phyloP scores from a whole-genome alignment of 2,797 vertebrate genomes.

The Scleropages formosus region DNA sequence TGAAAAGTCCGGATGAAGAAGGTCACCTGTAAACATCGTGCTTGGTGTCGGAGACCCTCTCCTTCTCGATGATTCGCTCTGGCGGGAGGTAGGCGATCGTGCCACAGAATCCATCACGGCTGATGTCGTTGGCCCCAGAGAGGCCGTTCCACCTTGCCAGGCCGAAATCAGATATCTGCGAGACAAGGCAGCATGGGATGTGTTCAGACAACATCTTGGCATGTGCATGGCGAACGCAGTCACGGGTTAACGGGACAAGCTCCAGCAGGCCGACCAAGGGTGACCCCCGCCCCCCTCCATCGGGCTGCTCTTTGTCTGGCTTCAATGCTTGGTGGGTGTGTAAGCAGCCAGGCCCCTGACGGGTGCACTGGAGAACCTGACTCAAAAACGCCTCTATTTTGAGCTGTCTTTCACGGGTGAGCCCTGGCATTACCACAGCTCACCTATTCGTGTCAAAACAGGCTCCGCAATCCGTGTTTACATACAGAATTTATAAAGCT shows the following conservation, averaged over 20 bases:
- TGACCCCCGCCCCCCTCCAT: conserved; percentile 25
- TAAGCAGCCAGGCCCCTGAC: conserved; percentile 8
- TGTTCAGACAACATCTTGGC: conserved; percentile 20
- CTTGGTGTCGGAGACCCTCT: conserved; percentile 89
- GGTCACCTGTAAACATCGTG: conserved; percentile 93
- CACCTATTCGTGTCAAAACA: conserved; percentile 64
- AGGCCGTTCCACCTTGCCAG: conserved; percentile 93
- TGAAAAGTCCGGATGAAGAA: not conserved
- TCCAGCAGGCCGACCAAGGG: conserved; percentile 43
- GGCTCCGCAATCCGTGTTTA: conserved; percentile 67
- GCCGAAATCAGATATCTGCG: conserved; percentile 94
- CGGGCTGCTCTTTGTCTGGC: conserved; percentile 8
- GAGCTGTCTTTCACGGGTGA: conserved; percentile 35
- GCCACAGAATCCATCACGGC: conserved; percentile 93
- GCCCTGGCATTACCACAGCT: conserved; percentile 51
- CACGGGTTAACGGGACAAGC: conserved; percentile 49
- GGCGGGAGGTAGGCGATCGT: conserved; percentile 96
- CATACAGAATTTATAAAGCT: conserved; percentile 61
- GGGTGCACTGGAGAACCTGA: conserved; percentile 21
- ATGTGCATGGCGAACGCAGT: conserved; percentile 31
- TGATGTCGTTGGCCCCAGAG: conserved; percentile 88
- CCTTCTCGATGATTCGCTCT: conserved; percentile 93
- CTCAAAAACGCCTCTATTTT: conserved; percentile 54
- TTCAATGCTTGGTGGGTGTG: conserved; percentile 34
- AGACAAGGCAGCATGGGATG: conserved; percentile 21